These are phyloP conservation scores for Micronycteris hirsuta DNA, from an alignment of 2,113 vertebrate genomes.

Conservation along the genomic window DNA sequence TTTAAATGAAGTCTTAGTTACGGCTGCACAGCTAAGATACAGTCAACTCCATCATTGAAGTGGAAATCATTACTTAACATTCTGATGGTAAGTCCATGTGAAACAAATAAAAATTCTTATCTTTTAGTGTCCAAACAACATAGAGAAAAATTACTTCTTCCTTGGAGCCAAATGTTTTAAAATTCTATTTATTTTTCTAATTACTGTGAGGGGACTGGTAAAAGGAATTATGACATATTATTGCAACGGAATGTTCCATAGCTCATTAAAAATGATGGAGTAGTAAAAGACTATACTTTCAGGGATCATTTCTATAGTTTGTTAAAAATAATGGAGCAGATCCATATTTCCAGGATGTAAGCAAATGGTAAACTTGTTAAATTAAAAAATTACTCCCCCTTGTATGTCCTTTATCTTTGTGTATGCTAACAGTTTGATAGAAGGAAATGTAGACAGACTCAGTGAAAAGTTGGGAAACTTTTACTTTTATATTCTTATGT, in stretches of 20 bases:
- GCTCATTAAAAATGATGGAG: slow-evolving; percentile 10
- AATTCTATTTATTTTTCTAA: neutral
- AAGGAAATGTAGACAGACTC: neutral
- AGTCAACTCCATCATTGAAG: neutral
- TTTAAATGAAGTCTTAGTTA: neutral
- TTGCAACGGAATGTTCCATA: neutral
- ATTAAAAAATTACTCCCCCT: neutral
- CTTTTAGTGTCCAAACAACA: neutral
- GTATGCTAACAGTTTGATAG: neutral
- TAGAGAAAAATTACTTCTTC: neutral
- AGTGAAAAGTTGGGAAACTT: neutral
- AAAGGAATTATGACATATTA: neutral
- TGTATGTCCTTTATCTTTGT: neutral
- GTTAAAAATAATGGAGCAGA: neutral
- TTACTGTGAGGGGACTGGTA: neutral
- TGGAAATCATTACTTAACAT: neutral
- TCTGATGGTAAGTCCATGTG: neutral
- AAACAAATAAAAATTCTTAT: neutral
- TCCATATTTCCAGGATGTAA: neutral
- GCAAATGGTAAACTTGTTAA: neutral
- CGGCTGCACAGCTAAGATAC: neutral
- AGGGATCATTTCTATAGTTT: too few relatives aligned
- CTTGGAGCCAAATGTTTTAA: neutral
- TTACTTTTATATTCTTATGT: neutral
- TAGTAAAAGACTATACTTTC: too few relatives aligned